phyloP scores from a whole-genome alignment of 2,888 invertebrate species.

The Ectropis crepuscularia region DNA sequence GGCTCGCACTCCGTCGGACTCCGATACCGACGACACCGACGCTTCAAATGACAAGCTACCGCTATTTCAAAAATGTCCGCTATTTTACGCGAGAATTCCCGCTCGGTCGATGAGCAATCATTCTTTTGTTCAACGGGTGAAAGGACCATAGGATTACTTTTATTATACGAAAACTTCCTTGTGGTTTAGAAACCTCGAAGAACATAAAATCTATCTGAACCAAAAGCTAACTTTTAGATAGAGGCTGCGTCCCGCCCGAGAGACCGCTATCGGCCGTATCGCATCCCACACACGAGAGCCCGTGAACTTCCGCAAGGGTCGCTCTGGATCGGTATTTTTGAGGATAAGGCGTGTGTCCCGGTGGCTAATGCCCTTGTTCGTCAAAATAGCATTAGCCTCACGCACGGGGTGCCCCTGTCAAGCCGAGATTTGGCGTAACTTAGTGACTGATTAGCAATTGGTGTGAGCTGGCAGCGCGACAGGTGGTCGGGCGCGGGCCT shows the following conservation, averaged over 20 bases:
- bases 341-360: slow-evolving; percentile 53
- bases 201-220: slow-evolving; percentile 28
- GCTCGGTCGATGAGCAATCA: slow-evolving; percentile 70
- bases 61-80: slow-evolving; percentile 78
- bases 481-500: slow-evolving; percentile 73
- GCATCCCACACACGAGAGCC: slow-evolving; percentile 10
- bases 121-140: slow-evolving; percentile 67
- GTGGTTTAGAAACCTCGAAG: slow-evolving; percentile 25
- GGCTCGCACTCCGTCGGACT: slow-evolving; percentile 63
- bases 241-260: slow-evolving; percentile 13
- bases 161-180: slow-evolving; percentile 49
- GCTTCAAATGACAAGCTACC: slow-evolving; percentile 75
- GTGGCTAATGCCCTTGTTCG: slow-evolving; percentile 69
- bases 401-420: slow-evolving; percentile 65
- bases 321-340: slow-evolving; percentile 45
- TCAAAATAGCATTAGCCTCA: slow-evolving; percentile 74
- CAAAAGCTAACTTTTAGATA: slow-evolving; percentile 24
- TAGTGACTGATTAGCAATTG: slow-evolving; percentile 84
- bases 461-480: slow-evolving; percentile 76
- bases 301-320: slow-evolving; percentile 26
- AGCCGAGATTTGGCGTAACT: slow-evolving; percentile 79
- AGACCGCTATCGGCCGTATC: slow-evolving; percentile 10
- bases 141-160: slow-evolving; percentile 66
- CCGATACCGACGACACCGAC: slow-evolving; percentile 61
- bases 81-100: slow-evolving; percentile 73